Evolutionary conservation across 1,140 invertebrate species (phyloP).

Genomic region (Euschistus heros): DNA sequence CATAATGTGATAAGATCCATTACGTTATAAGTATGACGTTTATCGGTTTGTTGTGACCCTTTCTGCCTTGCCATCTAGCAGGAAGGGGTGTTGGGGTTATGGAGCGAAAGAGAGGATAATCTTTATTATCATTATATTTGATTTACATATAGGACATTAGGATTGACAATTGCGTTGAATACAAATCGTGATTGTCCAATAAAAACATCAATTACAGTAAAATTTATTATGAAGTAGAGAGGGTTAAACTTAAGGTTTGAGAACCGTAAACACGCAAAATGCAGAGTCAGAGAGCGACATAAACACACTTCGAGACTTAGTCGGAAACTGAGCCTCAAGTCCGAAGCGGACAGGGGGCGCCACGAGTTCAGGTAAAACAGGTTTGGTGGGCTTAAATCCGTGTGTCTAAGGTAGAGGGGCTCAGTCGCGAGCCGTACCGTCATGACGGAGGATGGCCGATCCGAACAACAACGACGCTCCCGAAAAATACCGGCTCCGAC

Average conservation of each 20-base stretch:
- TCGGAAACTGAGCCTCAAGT: background rate
- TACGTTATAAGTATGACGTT: too few relatives aligned
- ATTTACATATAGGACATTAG: too few relatives aligned
- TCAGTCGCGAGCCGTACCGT: background rate
- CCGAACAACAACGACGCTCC: slow-evolving; percentile 28
- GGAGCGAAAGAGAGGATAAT: too few relatives aligned
- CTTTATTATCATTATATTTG: too few relatives aligned
- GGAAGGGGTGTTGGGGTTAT: too few relatives aligned
- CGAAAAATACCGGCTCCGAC: slow-evolving; percentile 32
- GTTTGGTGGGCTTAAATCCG: slow-evolving; percentile 4
- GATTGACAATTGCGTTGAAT: too few relatives aligned
- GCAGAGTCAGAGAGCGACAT: background rate
- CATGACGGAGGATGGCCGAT: background rate
- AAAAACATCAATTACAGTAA: too few relatives aligned
- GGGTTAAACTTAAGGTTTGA: background rate
- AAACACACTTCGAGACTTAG: background rate
- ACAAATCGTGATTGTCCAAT: too few relatives aligned
- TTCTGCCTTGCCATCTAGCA: too few relatives aligned
- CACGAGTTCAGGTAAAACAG: background rate
- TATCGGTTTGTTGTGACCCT: too few relatives aligned
- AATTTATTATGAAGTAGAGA: background rate
- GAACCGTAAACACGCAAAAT: background rate
- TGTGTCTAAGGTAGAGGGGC: background rate
- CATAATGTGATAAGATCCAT: too few relatives aligned
- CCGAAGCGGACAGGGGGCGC: background rate